Conservation (phyloP, 2,888 invertebrate genomes). For the Andrena haemorrhoa region DNA sequence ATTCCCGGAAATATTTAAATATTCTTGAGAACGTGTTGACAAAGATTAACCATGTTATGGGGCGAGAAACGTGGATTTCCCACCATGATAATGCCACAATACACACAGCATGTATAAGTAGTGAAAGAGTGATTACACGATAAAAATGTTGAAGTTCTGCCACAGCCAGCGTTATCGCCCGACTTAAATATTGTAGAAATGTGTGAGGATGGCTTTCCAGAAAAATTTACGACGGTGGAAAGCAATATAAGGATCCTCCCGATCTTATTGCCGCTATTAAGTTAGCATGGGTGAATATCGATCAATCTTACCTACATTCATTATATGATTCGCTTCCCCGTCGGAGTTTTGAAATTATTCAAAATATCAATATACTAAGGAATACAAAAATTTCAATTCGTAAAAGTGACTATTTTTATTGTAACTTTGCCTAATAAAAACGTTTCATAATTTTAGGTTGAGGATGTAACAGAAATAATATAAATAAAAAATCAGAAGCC, state of each 20-base stretch:
- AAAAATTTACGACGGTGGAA: conserved; percentile 1
- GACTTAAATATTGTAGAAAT: neutral
- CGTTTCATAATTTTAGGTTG: neutral
- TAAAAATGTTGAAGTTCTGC: conserved; percentile 3
- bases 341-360: neutral
- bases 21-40: neutral
- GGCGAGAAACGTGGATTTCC: neutral
- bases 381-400: neutral
- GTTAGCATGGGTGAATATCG: neutral
- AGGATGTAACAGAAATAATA: neutral
- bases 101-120: neutral
- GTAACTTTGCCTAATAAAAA: neutral
- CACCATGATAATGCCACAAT: neutral
- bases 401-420: neutral
- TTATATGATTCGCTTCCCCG: neutral
- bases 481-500: neutral
- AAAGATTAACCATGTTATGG: neutral
- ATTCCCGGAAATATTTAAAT: neutral
- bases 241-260: neutral
- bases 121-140: neutral
- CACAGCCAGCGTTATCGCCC: neutral
- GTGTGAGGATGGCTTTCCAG: neutral
- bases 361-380: neutral
- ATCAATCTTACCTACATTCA: conserved; percentile 2
- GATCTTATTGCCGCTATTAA: conserved; percentile 2